Conservation (phyloP, 2,113 vertebrate genomes). For the Actinemys pallida region DNA sequence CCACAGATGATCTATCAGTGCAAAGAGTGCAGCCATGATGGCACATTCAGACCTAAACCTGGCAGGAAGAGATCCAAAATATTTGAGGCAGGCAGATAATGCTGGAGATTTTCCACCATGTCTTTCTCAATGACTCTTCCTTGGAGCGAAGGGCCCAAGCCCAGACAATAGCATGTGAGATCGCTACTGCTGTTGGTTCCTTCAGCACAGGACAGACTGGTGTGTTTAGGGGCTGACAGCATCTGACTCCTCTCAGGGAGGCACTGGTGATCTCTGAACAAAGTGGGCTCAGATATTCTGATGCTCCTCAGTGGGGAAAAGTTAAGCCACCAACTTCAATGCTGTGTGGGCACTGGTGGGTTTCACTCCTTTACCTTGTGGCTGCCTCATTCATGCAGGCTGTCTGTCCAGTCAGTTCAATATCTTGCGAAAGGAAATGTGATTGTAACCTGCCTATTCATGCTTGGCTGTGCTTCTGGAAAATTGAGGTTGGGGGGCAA, state of each 20-base stretch:
- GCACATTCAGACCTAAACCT: neutral
- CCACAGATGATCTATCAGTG: neutral
- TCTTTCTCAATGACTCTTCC: neutral
- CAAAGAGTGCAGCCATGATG: neutral
- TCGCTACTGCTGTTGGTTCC: neutral
- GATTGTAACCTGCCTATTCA: neutral
- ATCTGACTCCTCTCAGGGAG: neutral
- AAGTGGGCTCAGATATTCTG: neutral
- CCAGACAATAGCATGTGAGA: neutral
- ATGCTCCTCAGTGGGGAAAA: neutral
- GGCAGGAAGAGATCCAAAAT: neutral
- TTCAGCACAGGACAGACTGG: neutral
- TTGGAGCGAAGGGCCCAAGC: neutral
- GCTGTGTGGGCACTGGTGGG: neutral
- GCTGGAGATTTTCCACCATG: neutral
- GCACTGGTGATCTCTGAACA: neutral
- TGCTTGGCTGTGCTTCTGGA: neutral
- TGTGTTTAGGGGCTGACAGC: neutral
- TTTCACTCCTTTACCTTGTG: neutral
- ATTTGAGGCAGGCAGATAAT: neutral
- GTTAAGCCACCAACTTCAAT: neutral
- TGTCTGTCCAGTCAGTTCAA: neutral
- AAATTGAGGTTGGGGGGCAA: neutral
- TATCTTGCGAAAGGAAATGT: neutral
- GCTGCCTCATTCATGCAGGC: neutral